These are phyloP conservation scores for Leptoteleia sp. DNA, from an alignment of 1,140 invertebrate genomes.

Conservation along the genomic window DNA sequence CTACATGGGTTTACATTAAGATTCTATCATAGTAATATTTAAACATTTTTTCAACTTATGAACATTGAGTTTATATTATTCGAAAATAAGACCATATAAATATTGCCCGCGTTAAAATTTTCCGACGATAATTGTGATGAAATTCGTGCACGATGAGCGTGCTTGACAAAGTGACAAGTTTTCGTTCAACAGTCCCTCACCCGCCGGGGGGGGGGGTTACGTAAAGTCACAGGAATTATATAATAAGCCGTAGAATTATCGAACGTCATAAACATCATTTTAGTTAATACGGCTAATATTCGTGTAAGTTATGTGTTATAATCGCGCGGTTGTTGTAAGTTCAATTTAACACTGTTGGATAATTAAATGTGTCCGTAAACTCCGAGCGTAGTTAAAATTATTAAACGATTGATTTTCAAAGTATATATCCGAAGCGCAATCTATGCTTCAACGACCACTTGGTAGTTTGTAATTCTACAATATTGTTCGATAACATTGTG, in stretches of 20 bases:
- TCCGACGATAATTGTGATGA: too few species aligned
- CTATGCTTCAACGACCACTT: slow-evolving; percentile 15
- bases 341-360: not conserved
- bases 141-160: too few species aligned
- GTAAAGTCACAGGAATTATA: not conserved
- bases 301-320: not conserved
- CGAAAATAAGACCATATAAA: too few species aligned
- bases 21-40: too few species aligned
- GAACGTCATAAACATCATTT: not conserved
- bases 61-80: too few species aligned
- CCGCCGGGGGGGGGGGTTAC: not conserved
- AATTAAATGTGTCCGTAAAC: not conserved
- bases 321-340: not conserved
- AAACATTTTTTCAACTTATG: too few species aligned
- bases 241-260: not conserved
- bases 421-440: slow-evolving; percentile 3
- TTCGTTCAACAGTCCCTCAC: too few species aligned
- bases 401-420: slow-evolving; percentile 1
- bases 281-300: not conserved
- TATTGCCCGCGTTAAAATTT: too few species aligned
- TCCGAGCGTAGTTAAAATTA: not conserved
- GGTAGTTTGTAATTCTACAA: slow-evolving; percentile 26
- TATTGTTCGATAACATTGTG: slow-evolving; percentile 29
- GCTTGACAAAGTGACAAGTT: not conserved
- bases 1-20: too few species aligned